Base-by-base conservation (phyloP, 2,797 vertebrate species). In the Clarias laeviceps region DNA sequence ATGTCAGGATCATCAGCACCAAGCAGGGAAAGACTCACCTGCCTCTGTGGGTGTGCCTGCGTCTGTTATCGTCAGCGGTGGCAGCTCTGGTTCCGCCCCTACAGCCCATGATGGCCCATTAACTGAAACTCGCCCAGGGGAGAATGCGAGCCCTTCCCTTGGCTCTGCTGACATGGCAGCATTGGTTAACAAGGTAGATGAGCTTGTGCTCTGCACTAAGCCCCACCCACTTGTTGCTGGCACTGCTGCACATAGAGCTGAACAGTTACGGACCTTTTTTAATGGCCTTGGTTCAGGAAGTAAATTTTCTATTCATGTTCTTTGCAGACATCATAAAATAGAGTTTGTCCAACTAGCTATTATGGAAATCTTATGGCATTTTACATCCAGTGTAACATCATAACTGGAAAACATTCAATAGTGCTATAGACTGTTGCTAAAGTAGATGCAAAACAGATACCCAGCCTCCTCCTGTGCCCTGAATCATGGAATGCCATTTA, bases 51-150 rank as follows among this genome's bases (percentile, higher is more conserved):
- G 95, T 88, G 94, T 97, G 82, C 95, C 95, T 24, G 94, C 97
- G 87, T 97, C 97, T 88, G 97, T 97, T 94, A 97, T 97, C 96
- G 95, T 98, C 95, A 97, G 96, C 96, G 93, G 95, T 93, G 95
- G 92, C 95, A 88, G 94, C 90, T 89, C 93, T 92, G 94, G 96
- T 94, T 91, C 94, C 87, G 90, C 95, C 93, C 93, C 94, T 90
- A 92, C 93, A 93, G 95, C 94, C 93, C 93, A 91, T 93, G 94
- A 95, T 92, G 94, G 91, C 93, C 93, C 94, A 88, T 94, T 96
- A 95, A 92, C 93, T 94, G 96, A 95, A 95, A 95, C 94, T 90
- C 95, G 92, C 95, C 94, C 94, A 92, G 94, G 93, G 92, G 94
- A 94, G 93, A 94, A 92, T 91, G 93, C 92, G 91, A 92, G 93